phyloP scores from a whole-genome alignment of 2,888 invertebrate species.

The Flexamia atlantica region DNA sequence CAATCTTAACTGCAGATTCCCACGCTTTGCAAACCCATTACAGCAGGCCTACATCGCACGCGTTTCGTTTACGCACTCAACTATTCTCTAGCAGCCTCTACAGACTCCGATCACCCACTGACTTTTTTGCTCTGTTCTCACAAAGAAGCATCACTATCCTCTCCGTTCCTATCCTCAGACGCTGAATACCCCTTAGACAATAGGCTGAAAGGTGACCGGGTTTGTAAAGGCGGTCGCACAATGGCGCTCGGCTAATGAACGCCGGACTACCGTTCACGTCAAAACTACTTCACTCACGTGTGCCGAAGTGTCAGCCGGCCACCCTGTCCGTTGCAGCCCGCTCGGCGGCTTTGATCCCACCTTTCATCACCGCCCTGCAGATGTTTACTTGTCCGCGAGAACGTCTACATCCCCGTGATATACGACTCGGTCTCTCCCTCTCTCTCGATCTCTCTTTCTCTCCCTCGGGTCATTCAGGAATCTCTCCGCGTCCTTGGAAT shows the following conservation, averaged over 20 bases:
- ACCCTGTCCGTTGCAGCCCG: not conserved
- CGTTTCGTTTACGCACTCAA: too few species aligned
- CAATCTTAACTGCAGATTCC: too few species aligned
- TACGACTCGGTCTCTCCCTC: not conserved
- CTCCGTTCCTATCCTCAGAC: not conserved
- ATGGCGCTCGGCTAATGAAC: slow-evolving; percentile 19
- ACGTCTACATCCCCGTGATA: not conserved
- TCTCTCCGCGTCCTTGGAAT: not conserved
- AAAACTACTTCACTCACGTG: slow-evolving; percentile 33
- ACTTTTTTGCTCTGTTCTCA: slow-evolving; percentile 4
- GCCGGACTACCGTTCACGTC: not conserved
- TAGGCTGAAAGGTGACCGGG: slow-evolving; percentile 14
- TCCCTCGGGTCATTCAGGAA: not conserved
- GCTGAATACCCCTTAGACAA: not conserved
- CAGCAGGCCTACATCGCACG: too few species aligned
- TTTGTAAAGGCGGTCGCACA: not conserved
- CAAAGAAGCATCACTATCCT: slow-evolving; percentile 4
- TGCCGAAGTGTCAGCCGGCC: slow-evolving; percentile 29
- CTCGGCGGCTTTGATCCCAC: slow-evolving; percentile 18
- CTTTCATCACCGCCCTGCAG: slow-evolving; percentile 9
- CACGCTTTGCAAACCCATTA: too few species aligned
- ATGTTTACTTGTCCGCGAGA: slow-evolving; percentile 8
- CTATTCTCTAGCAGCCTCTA: too few species aligned
- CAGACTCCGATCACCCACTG: not conserved
- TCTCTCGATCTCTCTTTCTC: not conserved